phyloP scores from a whole-genome alignment of 2,797 vertebrate genomes.

The Clarias pachynema region DNA sequence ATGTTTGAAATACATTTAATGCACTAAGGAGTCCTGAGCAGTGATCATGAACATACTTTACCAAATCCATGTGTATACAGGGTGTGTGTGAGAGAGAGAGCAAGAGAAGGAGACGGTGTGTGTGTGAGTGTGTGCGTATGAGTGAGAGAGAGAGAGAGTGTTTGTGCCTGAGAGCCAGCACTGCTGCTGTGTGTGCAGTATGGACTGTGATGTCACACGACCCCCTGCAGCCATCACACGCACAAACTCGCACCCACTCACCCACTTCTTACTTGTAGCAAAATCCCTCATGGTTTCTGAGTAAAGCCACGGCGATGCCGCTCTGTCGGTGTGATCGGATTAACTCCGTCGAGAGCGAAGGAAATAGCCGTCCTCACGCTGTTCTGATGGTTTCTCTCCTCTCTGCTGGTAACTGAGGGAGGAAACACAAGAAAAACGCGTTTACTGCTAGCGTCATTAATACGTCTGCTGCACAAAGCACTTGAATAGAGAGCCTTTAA shows the following conservation, averaged over 20 bases:
- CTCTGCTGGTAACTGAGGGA: conserved; percentile 43
- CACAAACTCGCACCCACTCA: conserved; percentile 44
- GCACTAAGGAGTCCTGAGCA: neutral
- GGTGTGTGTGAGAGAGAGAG: neutral
- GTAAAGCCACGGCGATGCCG: conserved; percentile 1
- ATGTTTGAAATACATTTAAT: neutral
- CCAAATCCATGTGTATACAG: conserved; percentile 28
- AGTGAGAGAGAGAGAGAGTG: conserved; percentile 15
- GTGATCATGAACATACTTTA: neutral
- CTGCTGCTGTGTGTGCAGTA: conserved; percentile 45
- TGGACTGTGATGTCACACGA: conserved; percentile 48
- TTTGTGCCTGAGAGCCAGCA: conserved; percentile 33
- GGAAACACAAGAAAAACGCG: neutral
- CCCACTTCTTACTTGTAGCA: conserved; percentile 39
- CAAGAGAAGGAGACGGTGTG: neutral
- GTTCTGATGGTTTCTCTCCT: conserved; percentile 35
- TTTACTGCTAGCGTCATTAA: neutral
- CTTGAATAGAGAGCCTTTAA: neutral
- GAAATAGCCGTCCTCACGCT: conserved; percentile 23
- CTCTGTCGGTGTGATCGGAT: conserved; percentile 24
- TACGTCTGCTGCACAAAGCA: too few species aligned
- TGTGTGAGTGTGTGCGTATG: conserved; percentile 10
- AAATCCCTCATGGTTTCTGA: conserved; percentile 25
- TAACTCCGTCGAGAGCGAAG: conserved; percentile 1
- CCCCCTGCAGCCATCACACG: conserved; percentile 50